Evolutionary conservation across 1,140 invertebrate genomes (phyloP).

Genomic region (Tetramorium alpestre): DNA sequence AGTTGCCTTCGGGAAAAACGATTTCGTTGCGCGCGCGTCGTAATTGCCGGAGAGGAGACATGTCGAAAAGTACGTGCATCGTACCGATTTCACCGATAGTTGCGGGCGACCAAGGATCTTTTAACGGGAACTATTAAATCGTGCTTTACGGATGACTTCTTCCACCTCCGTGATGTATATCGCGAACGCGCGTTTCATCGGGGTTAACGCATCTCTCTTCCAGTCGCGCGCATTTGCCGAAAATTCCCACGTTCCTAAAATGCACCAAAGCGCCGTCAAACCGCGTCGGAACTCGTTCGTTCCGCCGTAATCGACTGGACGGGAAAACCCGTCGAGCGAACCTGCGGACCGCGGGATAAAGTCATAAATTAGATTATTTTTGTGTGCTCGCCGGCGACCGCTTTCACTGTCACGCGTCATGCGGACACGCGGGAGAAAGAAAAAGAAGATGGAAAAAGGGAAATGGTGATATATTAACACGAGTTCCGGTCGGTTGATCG

Average conservation of each 20-base stretch:
- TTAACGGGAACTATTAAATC: background rate
- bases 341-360: slow-evolving; percentile 44
- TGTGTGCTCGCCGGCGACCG: slow-evolving; percentile 46
- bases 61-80: background rate
- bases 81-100: background rate
- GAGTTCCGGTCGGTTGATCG: background rate
- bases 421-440: background rate
- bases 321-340: background rate
- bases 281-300: slow-evolving; percentile 11
- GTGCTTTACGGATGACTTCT: background rate
- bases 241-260: slow-evolving; percentile 49
- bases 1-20: background rate
- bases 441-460: background rate
- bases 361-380: slow-evolving; percentile 68
- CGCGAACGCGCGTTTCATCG: slow-evolving; percentile 19
- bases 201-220: slow-evolving; percentile 12
- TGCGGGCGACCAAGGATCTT: background rate
- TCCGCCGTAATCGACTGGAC: background rate
- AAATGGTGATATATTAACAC: background rate
- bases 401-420: slow-evolving; percentile 65
- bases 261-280: background rate
- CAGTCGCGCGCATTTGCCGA: background rate
- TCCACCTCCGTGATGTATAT: background rate
- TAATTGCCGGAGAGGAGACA: background rate
- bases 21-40: background rate